phyloP scores from a whole-genome alignment of 2,113 vertebrate genomes.

The Hepsetus odoe region DNA sequence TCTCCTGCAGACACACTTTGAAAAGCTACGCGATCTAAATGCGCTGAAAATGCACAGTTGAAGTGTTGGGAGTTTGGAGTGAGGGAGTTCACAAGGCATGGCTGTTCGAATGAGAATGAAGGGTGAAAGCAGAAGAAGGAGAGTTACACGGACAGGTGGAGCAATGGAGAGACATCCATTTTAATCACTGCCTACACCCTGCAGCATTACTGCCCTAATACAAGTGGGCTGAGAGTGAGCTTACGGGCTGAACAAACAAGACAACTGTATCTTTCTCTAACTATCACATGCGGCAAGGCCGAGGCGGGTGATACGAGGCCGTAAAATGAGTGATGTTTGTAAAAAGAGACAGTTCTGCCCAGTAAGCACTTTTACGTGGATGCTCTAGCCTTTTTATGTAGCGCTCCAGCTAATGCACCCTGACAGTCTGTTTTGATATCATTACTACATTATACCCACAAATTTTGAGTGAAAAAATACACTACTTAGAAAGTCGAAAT shows the following conservation, averaged over 20 bases:
- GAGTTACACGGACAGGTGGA: slow-evolving; percentile 73
- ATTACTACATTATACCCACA: slow-evolving; percentile 99
- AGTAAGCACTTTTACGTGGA: slow-evolving; percentile 94
- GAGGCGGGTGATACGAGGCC: slow-evolving; percentile 64
- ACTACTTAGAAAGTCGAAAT: slow-evolving; percentile 99
- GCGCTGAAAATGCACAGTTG: not conserved
- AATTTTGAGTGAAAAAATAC: slow-evolving; percentile 99
- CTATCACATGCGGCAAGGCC: slow-evolving; percentile 70
- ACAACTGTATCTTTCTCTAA: slow-evolving; percentile 78
- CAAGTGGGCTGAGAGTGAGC: slow-evolving; percentile 70
- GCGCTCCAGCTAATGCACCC: slow-evolving; percentile 98
- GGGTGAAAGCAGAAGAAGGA: slow-evolving; percentile 65
- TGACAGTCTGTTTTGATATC: slow-evolving; percentile 99
- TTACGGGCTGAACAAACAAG: slow-evolving; percentile 76
- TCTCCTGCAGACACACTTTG: slow-evolving; percentile 1
- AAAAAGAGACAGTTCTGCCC: slow-evolving; percentile 93
- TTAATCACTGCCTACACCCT: slow-evolving; percentile 76
- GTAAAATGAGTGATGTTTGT: slow-evolving; percentile 84
- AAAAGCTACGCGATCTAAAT: not conserved
- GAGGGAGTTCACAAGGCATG: slow-evolving; percentile 57
- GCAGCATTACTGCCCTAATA: slow-evolving; percentile 70
- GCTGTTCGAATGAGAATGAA: slow-evolving; percentile 73
- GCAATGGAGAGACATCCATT: slow-evolving; percentile 73
- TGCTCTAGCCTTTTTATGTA: slow-evolving; percentile 88
- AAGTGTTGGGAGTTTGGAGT: not conserved